Base-by-base conservation (phyloP, 2,888 invertebrate species). In the Norana najaformis region DNA sequence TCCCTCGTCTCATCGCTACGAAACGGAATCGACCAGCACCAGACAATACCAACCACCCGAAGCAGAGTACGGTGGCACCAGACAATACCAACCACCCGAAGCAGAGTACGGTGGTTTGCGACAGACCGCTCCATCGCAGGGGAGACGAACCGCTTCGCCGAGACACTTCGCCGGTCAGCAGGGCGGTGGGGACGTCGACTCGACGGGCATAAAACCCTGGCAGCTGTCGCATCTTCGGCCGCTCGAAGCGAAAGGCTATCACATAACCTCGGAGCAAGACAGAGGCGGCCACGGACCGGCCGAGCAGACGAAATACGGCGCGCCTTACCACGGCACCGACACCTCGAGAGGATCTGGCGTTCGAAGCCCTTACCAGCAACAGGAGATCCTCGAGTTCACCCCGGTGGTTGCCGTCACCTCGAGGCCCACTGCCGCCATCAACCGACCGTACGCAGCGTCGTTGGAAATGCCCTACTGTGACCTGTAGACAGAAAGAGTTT, bases 201-300 rank as follows among this genome's bases (percentile, higher is more conserved):
- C 91, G 20, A 88, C 41, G 23, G 90, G 90, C 20, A 14, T 91
- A 69, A 91, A 91, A 39, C 89, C 91, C 6, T 92, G 92, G 92
- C 92, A 92, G 83, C 38, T 91, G 89, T 91, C 91, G 39, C 91
- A 90, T 30, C 85, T 90, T 16, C 88, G 92, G 13, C 88, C 90
- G 30, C 89, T 92, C 83, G 92, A 92, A 47, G 92, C 90, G 0
- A 88, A 89, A 20, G 92, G 92, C 69, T 90, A 90, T 69, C 53
- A 89, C 88, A 37, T 91, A 14, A 83, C 35, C 37, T 18, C 85
- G 36, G 85, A 85, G 37, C 37, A 35, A 37, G 85, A 85, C 36
- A 85, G 37, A 23, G 37, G 85, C 53, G 16, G 16, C 30, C 20
- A 23, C 5, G n/a, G 30, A 69, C 69, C 11, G 47, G 47, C 16